phyloP scores from a whole-genome alignment of 2,113 vertebrate genomes.

The Triplophysa dalaica region DNA sequence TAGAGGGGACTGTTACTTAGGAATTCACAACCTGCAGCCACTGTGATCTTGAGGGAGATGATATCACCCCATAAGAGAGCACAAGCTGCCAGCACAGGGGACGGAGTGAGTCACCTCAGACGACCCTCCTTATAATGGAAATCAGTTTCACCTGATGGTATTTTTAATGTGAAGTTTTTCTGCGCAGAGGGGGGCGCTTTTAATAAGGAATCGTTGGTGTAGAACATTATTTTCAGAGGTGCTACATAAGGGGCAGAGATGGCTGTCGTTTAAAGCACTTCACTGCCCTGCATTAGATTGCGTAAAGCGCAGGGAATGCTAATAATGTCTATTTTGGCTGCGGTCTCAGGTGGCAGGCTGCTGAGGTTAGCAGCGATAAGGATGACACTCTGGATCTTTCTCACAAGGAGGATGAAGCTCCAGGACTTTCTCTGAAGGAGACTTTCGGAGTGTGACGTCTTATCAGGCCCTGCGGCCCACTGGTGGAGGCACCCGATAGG shows the following conservation, averaged over 20 bases:
- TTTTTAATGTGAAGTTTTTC: conserved; percentile 24
- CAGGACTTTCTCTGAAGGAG: conserved; percentile 23
- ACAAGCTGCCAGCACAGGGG: conserved; percentile 26
- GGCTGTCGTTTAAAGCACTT: conserved; percentile 33
- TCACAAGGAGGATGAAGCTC: conserved; percentile 9
- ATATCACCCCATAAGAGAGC: conserved; percentile 9
- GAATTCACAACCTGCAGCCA: conserved; percentile 31
- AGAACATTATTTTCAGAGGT: conserved; percentile 32
- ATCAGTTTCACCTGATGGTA: conserved; percentile 22
- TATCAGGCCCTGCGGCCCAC: conserved; percentile 3
- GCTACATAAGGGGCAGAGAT: conserved; percentile 18
- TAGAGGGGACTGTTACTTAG: conserved; percentile 18
- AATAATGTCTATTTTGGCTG: conserved; percentile 31
- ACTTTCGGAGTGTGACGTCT: conserved; percentile 17
- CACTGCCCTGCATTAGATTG: conserved; percentile 21
- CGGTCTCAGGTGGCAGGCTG: conserved; percentile 33
- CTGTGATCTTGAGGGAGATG: conserved; percentile 22
- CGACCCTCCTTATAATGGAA: conserved; percentile 29
- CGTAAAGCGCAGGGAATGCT: conserved; percentile 29
- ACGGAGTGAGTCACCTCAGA: not conserved
- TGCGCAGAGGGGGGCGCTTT: not conserved
- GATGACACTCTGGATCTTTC: conserved; percentile 15
- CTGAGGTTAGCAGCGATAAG: conserved; percentile 31
- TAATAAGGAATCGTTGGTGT: conserved; percentile 33
- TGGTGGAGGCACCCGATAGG: conserved; percentile 22